phyloP scores from a whole-genome alignment of 2,888 invertebrate species.

The Anthrax anthrax region DNA sequence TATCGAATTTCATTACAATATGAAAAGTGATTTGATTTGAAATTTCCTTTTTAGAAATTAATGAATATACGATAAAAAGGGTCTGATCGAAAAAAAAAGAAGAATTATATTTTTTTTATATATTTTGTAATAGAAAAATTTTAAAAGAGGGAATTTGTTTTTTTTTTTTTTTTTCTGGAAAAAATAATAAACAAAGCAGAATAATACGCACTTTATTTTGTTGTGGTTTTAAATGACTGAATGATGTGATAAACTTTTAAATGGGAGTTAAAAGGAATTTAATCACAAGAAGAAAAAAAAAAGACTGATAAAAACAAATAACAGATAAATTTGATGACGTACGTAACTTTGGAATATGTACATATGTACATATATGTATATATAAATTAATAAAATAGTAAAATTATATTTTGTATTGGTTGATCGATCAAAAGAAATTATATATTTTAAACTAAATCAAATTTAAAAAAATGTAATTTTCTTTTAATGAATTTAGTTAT shows the following conservation, averaged over 20 bases:
- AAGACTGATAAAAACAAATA: neutral
- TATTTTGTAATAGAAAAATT: no score
- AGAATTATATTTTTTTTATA: no score
- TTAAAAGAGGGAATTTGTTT: no score
- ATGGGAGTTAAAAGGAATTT: conserved; percentile 4
- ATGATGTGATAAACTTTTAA: no score
- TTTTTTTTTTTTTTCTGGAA: no score
- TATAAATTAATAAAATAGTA: no score
- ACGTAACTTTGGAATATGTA: neutral
- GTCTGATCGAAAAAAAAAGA: neutral
- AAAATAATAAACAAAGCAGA: no score
- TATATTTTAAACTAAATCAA: neutral
- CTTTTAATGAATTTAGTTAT: no score
- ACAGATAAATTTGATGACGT: neutral
- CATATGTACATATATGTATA: no score
- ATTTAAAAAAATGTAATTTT: no score
- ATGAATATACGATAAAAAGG: neutral
- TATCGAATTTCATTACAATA: conserved; percentile 35
- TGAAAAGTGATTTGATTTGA: conserved; percentile 15
- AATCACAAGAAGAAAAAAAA: neutral
- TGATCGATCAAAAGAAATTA: neutral
- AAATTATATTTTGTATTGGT: neutral
- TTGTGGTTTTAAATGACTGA: no score
- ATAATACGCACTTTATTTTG: no score
- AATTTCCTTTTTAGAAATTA: conserved; percentile 2